Percentiles rank a stretch among this genome's conserved stretches.
These are phyloP conservation scores for Pygoscelis antarcticus DNA, from an alignment of 2,113 vertebrate species.

Conservation along the genomic window DNA sequence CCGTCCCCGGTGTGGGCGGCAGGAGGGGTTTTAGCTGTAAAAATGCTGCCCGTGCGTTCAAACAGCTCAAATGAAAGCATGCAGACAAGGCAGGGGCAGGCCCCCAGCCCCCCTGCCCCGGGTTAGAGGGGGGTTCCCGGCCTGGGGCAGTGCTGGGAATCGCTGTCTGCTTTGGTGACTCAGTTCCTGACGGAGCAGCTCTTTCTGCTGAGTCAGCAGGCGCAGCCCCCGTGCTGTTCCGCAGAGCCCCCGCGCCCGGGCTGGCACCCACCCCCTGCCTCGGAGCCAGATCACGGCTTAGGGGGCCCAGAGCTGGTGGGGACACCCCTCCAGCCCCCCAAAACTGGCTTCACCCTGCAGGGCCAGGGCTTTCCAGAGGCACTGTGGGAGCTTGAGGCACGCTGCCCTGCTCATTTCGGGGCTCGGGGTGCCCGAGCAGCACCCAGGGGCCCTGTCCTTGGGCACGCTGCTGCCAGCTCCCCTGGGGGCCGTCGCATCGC, in stretches of 20 bases:
- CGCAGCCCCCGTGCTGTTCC: accelerated
- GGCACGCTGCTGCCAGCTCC: background rate
- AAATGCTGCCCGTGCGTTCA: accelerated
- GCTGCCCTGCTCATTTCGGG: accelerated
- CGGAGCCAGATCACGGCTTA: background rate
- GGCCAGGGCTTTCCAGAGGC: accelerated
- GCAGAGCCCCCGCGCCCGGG: accelerated
- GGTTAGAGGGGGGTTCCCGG: background rate
- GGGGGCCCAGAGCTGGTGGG: background rate
- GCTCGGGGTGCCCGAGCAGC: background rate
- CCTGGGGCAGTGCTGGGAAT: background rate
- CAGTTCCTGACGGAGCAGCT: background rate
- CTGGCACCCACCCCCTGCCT: accelerated
- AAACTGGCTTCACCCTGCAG: background rate
- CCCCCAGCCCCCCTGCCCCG: background rate
- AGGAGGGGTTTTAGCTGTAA: background rate
- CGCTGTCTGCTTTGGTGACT: background rate
- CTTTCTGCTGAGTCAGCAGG: constrained; percentile 5
- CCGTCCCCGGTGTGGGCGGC: accelerated
- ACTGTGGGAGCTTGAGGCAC: accelerated
- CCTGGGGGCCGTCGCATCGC: accelerated
- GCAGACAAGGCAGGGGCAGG: background rate
- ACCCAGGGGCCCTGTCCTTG: background rate
- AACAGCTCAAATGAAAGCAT: background rate
- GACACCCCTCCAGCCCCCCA: too few relatives aligned